Evolutionary conservation across 2,113 vertebrate species (phyloP), one percentile per base, ranked within the genome.

Genomic region (Melanerpes formicivorus): DNA sequence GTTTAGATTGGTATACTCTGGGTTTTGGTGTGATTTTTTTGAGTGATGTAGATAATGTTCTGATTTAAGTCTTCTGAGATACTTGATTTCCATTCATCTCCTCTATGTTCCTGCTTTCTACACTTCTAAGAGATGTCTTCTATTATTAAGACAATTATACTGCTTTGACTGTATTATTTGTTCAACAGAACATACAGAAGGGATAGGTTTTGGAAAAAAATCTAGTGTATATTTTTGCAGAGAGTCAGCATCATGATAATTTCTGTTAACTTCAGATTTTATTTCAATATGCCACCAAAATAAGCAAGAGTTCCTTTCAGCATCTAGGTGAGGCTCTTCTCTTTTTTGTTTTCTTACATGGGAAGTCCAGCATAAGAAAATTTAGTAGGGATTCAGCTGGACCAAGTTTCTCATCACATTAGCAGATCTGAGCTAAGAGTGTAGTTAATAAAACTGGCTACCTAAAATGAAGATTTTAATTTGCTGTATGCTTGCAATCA

Each of bases 41-140:
- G 71, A 88, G 21, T 64, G 40, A 75, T 81, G 58, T 83, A 55
- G 83, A 63, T 91, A 93, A 90, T 70, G 69, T 87, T 89, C n/a
- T 62, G 32, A 78, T 76, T 81, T 81, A 5, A 72, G 18, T 69
- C 71, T 70, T 73, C 32, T 63, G 46, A 82, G 56, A 34, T 71
- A 22, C 77, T 90, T 14, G 6, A 84, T 89, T 92, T 80, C 58
- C 9, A 12, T 79, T 81, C 19, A 40, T 55, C 14, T 80, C 21
- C 21, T 87, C 59, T 77, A 2, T 60, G 17, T 71, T 93, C 88
- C 5, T 5, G 18, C 48, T 83, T 80, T 86, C 54, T 71, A 19
- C 9, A 6, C 3, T 80, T 84, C 27, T 86, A 54, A 42, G 69
- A 66, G 23, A 74, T 78, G 6, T 40, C 40, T 83, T 66, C 50